Evolutionary conservation across 2,888 invertebrate species (phyloP).

Genomic region (Prosapia bicincta): DNA sequence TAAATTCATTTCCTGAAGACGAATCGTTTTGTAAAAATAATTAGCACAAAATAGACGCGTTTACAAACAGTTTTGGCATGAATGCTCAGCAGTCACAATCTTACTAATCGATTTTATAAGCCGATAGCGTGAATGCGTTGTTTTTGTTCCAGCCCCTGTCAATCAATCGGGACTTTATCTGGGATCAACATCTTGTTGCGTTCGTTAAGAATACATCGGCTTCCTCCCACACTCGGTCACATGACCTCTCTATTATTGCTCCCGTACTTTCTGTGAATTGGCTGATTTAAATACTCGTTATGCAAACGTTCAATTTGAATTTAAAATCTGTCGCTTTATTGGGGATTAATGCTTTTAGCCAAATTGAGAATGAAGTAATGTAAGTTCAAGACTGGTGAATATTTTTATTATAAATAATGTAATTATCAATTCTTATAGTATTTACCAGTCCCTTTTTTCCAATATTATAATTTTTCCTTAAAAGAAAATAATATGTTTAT

Average conservation of each 20-base stretch:
- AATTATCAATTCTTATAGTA: no score
- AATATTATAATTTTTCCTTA: no score
- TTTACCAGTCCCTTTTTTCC: no score
- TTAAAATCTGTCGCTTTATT: neutral
- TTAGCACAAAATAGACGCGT: no score
- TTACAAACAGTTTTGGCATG: neutral
- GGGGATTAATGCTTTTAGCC: neutral
- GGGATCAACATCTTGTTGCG: neutral
- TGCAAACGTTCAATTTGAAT: neutral
- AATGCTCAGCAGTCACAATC: neutral
- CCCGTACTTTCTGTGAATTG: neutral
- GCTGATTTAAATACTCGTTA: neutral
- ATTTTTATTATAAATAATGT: no score
- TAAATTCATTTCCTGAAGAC: no score
- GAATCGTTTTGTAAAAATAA: no score
- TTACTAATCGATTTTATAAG: neutral
- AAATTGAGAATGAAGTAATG: no score
- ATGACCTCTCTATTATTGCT: neutral
- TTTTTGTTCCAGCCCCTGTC: neutral
- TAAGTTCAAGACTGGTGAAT: no score
- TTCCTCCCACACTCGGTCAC: neutral
- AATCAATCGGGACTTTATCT: neutral
- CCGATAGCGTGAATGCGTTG: neutral
- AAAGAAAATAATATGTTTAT: no score
- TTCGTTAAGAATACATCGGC: neutral